These are phyloP conservation scores for Antitype chi DNA, from an alignment of 2,888 invertebrate genomes.

Conservation along the genomic window DNA sequence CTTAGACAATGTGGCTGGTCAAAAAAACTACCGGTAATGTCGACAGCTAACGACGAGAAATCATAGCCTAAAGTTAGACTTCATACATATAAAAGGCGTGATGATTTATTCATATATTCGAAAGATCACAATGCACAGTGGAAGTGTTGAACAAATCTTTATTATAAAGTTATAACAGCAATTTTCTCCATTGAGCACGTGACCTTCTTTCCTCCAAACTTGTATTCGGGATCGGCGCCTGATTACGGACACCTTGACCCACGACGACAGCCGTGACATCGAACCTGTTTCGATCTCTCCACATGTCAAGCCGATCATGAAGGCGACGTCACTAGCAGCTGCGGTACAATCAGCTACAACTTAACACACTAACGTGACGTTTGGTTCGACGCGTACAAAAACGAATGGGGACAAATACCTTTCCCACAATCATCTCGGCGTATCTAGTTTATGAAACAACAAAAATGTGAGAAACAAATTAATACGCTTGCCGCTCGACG, in stretches of 20 bases:
- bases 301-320: constrained; percentile 68
- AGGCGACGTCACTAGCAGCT: constrained; percentile 62
- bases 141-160: constrained; percentile 18
- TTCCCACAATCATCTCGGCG: constrained; percentile 75
- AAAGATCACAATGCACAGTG: constrained; percentile 9
- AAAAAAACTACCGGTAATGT: constrained; percentile 3
- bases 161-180: constrained; percentile 27
- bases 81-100: constrained; percentile 31
- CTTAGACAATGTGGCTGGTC: neutral
- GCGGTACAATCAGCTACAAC: constrained; percentile 56
- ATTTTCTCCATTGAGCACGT: constrained; percentile 26
- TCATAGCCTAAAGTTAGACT: neutral
- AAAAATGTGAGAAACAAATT: constrained; percentile 76
- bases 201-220: constrained; percentile 56
- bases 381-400: constrained; percentile 61
- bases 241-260: constrained; percentile 75
- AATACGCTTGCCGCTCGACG: constrained; percentile 38
- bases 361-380: constrained; percentile 40
- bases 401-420: constrained; percentile 73
- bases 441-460: constrained; percentile 66
- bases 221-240: constrained; percentile 61
- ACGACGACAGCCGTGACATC: constrained; percentile 77
- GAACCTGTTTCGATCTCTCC: constrained; percentile 79
- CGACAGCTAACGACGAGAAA: constrained; percentile 21
- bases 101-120: constrained; percentile 22